These are phyloP conservation scores for Agapornis roseicollis DNA, from an alignment of 2,113 vertebrate genomes.

Conservation along the genomic window DNA sequence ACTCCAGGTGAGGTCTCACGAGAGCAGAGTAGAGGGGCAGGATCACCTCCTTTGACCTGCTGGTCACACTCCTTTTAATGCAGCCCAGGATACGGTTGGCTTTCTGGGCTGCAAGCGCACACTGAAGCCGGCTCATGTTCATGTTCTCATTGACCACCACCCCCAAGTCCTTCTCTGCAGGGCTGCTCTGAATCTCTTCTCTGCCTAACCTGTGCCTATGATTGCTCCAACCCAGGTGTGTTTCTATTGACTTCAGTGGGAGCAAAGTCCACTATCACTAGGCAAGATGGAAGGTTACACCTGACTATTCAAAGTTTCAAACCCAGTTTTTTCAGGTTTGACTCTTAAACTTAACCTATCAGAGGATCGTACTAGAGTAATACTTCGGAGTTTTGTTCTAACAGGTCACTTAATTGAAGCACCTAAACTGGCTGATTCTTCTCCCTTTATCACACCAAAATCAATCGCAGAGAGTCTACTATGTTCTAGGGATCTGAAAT, in stretches of 20 bases:
- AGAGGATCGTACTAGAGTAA: not conserved
- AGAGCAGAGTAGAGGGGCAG: too few species aligned
- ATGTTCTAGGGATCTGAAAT: not conserved
- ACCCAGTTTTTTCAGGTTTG: not conserved
- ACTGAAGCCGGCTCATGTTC: too few species aligned
- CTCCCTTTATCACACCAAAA: not conserved
- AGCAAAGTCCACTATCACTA: not conserved
- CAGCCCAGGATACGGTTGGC: too few species aligned
- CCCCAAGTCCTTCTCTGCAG: too few species aligned
- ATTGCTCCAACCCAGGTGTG: too few species aligned
- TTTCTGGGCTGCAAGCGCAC: too few species aligned
- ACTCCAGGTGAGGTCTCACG: too few species aligned
- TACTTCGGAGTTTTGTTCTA: not conserved
- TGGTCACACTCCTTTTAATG: too few species aligned
- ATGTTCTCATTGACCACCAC: too few species aligned
- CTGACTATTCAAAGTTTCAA: not conserved
- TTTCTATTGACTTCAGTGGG: not conserved
- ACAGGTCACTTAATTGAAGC: not conserved
- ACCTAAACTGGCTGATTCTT: not conserved
- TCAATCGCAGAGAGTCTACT: not conserved
- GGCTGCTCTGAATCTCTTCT: too few species aligned
- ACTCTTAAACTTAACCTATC: not conserved
- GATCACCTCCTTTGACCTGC: too few species aligned
- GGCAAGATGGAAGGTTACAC: not conserved
- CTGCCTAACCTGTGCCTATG: too few species aligned